These are phyloP conservation scores for Matsumyia berberina DNA, from an alignment of 2,888 invertebrate species.

Conservation along the genomic window DNA sequence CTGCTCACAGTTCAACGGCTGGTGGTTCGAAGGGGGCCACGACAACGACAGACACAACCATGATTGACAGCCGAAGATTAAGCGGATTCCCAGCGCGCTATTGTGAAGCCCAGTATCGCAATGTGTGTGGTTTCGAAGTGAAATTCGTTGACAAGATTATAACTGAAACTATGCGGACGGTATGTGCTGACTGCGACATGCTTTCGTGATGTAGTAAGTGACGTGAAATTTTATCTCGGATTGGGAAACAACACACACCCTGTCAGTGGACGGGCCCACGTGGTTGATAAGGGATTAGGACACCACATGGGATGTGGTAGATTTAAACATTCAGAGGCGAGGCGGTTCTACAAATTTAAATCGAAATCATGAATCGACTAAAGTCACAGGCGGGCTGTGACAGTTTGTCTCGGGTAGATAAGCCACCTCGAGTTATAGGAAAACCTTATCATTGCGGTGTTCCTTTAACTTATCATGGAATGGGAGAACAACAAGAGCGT, in stretches of 20 bases:
- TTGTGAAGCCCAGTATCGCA: constrained; percentile 24
- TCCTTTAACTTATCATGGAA: too few species aligned
- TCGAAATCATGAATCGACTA: constrained; percentile 5
- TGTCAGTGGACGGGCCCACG: constrained; percentile 28
- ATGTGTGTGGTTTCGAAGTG: constrained; percentile 42
- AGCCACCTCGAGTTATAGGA: background rate
- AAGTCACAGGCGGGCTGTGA: background rate
- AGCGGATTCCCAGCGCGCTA: constrained; percentile 44
- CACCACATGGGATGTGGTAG: constrained; percentile 18
- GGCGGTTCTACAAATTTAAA: constrained; percentile 13
- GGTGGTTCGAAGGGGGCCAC: background rate
- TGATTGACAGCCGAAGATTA: constrained; percentile 73
- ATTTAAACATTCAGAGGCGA: constrained; percentile 28
- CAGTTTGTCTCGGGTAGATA: constrained; percentile 7
- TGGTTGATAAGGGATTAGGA: constrained; percentile 39
- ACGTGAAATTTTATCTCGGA: constrained; percentile 50
- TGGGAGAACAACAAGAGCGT: too few species aligned
- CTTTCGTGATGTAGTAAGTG: constrained; percentile 8
- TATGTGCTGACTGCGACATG: constrained; percentile 6
- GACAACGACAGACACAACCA: constrained; percentile 1
- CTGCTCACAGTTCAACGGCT: constrained; percentile 38
- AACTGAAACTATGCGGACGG: constrained; percentile 6
- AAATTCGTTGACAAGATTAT: constrained; percentile 58
- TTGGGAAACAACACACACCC: constrained; percentile 33
- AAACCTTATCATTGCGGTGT: background rate